These are phyloP conservation scores for Oreochromis tanganicae DNA, from an alignment of 2,113 vertebrate species.

Conservation along the genomic window DNA sequence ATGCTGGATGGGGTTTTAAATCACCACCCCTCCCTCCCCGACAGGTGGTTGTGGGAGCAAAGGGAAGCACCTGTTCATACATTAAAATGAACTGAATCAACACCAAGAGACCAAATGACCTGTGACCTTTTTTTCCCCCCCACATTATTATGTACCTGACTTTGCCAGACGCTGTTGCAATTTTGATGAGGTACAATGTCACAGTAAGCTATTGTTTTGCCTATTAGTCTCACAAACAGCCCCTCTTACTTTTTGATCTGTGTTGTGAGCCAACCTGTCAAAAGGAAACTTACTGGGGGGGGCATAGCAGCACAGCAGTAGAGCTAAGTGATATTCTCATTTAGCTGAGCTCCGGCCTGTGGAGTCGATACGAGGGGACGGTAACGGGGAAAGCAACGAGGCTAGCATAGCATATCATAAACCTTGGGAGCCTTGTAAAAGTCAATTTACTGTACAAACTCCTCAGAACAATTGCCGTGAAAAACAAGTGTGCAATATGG, in stretches of 20 bases:
- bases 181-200: conserved; percentile 37
- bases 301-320: neutral
- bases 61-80: neutral
- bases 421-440: conserved; percentile 56
- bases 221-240: conserved; percentile 50
- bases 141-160: neutral
- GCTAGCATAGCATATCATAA: conserved; percentile 28
- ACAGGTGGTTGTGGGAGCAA: neutral
- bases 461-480: conserved; percentile 12
- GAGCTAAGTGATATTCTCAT: conserved; percentile 60
- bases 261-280: conserved; percentile 61
- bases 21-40: neutral
- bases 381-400: conserved; percentile 26
- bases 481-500: conserved; percentile 23
- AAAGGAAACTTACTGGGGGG: conserved; percentile 31
- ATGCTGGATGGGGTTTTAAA: conserved; percentile 5
- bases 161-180: neutral
- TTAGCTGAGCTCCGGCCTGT: conserved; percentile 22
- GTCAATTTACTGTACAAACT: conserved; percentile 53
- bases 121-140: conserved; percentile 3
- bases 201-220: conserved; percentile 19
- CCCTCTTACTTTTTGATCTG: conserved; percentile 24
- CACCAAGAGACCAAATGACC: neutral
- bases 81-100: neutral
- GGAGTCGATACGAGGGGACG: conserved; percentile 24